Evolutionary conservation across 2,797 vertebrate species (phyloP).

Genomic region (Enteromius afrohamiltoni): DNA sequence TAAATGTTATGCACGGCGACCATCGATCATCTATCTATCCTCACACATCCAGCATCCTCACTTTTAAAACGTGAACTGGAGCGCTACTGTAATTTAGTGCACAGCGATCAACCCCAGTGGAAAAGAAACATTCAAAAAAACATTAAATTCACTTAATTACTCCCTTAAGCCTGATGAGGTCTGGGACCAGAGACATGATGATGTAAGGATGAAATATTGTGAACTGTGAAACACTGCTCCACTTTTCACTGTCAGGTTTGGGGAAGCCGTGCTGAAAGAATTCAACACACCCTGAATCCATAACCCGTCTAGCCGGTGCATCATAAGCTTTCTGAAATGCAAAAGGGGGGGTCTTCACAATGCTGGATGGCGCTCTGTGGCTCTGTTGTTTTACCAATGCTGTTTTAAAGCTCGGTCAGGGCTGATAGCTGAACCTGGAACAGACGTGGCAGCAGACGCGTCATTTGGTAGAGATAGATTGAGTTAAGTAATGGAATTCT

Average conservation of each 20-base stretch:
- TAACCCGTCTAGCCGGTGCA: neutral
- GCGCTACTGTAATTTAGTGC: conserved; percentile 6
- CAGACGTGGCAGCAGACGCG: conserved; percentile 2
- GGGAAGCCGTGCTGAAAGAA: conserved; percentile 18
- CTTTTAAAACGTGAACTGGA: neutral
- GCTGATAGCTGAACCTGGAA: conserved; percentile 20
- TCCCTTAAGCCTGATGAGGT: conserved; percentile 25
- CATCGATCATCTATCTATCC: neutral
- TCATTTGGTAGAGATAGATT: conserved; percentile 17
- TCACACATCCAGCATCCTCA: neutral
- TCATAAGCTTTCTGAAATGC: conserved; percentile 10
- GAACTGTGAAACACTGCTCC: conserved; percentile 9
- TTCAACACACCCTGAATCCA: conserved; percentile 25
- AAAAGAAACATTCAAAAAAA: conserved; percentile 19
- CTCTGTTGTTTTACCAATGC: conserved; percentile 16
- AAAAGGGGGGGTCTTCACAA: neutral
- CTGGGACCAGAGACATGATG: conserved; percentile 30
- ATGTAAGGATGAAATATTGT: conserved; percentile 17
- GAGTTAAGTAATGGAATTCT: conserved; percentile 54
- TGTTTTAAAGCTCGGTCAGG: neutral
- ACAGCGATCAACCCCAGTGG: neutral
- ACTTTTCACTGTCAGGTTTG: conserved; percentile 26
- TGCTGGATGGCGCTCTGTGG: neutral
- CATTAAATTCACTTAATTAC: conserved; percentile 24
- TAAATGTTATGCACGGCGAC: conserved; percentile 54